These are phyloP conservation scores for Meiosimyza platycephala DNA, from an alignment of 2,888 invertebrate species.

Conservation along the genomic window DNA sequence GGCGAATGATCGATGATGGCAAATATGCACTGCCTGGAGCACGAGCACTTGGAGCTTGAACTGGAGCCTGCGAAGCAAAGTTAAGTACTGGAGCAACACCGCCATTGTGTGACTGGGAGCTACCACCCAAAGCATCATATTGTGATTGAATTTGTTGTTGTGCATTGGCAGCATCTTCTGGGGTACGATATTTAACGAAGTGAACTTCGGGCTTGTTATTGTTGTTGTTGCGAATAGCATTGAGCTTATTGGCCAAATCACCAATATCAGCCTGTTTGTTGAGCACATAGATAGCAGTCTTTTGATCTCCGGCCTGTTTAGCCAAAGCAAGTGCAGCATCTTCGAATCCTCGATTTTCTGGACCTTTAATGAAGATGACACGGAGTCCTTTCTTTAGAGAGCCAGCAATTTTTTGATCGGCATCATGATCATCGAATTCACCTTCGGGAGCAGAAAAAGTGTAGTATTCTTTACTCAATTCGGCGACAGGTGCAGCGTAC, in stretches of 20 bases:
- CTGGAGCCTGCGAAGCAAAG: slow-evolving; percentile 56
- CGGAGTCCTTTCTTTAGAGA: slow-evolving; percentile 53
- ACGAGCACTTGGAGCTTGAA: slow-evolving; percentile 38
- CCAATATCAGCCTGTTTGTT: slow-evolving; percentile 56
- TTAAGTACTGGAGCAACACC: slow-evolving; percentile 56
- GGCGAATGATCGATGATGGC: slow-evolving; percentile 53
- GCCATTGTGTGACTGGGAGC: slow-evolving; percentile 51
- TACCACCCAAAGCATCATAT: slow-evolving; percentile 55
- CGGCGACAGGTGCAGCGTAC: no score
- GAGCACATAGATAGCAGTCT: slow-evolving; percentile 60
- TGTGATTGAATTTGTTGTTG: slow-evolving; percentile 55
- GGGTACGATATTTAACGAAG: slow-evolving; percentile 60
- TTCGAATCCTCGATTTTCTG: slow-evolving; percentile 54
- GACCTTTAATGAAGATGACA: slow-evolving; percentile 59
- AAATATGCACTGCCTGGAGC: slow-evolving; percentile 51
- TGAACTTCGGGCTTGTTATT: slow-evolving; percentile 60
- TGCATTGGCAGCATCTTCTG: slow-evolving; percentile 57
- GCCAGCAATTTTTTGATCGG: slow-evolving; percentile 44
- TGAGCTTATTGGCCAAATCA: slow-evolving; percentile 51
- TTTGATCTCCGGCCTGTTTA: slow-evolving; percentile 55
- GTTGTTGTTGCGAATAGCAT: slow-evolving; percentile 48
- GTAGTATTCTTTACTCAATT: slow-evolving; percentile 55
- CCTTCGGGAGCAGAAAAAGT: slow-evolving; percentile 56
- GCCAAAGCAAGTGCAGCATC: slow-evolving; percentile 55
- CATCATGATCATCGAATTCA: slow-evolving; percentile 51